Base-by-base conservation (phyloP, 2,888 invertebrate genomes). In the Microplitis deprimator region DNA sequence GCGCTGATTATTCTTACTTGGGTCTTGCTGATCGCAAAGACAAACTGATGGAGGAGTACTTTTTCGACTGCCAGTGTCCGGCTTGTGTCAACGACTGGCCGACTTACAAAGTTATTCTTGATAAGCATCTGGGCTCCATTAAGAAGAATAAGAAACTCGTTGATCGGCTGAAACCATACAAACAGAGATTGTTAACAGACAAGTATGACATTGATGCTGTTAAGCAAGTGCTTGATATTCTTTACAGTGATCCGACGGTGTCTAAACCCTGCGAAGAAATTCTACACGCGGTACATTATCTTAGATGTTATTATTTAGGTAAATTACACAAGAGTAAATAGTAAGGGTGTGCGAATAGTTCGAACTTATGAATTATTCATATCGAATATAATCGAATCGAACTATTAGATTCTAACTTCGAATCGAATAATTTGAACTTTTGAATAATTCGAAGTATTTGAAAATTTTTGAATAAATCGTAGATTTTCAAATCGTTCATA, bases 281-380 rank as follows among this genome's bases (percentile, higher is more conserved):
- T 40, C 85, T 89, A 41, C 88, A 88, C 60, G 89, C 87, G 0
- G 82, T 87, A 64, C 89, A 89, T 75, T 90, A 89, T 78, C 83
- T 89, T 41, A 89, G 89, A 77, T 88, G 87, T 79, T 89, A 89
- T 78, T 90, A 89, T 79, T 82, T 89, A 82, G 90, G 90, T 90
- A 90, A 89, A 88, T 87, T 80, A 50, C 77, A 89, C 77, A 81
- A 67, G 61, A 73, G 62, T 72, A 61, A 60, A 40, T 76, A 73
- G 64, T 29, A 29, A 4, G 29, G 29, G 29, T 29, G 29, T 29
- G 29, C 29, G 17, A 38, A 73, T 73, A 77, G 68, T 67, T 74
- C 76, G 76, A 77, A 76, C 78, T 75, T 78, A 4, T 4, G 29
- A 59, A 59, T 59, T 59, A 59, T 59, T 59, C n/a, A 59, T 59